Conservation (phyloP, 2,888 invertebrate genomes). For the Atherix ibis region DNA sequence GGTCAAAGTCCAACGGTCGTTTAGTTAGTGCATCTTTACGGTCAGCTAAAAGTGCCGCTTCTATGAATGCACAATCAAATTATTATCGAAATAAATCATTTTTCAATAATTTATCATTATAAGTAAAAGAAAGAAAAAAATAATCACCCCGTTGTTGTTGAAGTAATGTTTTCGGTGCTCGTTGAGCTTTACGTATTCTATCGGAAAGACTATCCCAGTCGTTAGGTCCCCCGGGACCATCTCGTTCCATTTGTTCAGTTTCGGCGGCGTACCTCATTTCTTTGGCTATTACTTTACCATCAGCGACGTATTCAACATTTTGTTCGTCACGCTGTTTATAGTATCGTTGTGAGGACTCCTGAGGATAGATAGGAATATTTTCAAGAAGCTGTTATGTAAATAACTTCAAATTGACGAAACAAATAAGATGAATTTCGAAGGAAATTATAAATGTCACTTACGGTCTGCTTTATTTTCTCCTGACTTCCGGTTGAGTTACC, state of each 20-base stretch:
- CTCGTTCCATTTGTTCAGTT: conserved; percentile 63
- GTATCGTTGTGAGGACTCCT: conserved; percentile 44
- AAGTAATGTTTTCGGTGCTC: conserved; percentile 32
- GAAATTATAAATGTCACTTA: conserved; percentile 13
- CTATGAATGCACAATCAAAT: conserved; percentile 14
- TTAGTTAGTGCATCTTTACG: conserved; percentile 69
- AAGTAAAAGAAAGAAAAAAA: not conserved
- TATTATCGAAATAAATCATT: not conserved
- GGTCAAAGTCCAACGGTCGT: conserved; percentile 68
- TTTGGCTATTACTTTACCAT: conserved; percentile 63
- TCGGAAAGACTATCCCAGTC: conserved; percentile 71
- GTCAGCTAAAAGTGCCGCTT: conserved; percentile 36
- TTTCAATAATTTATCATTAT: not conserved
- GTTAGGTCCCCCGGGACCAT: conserved; percentile 43
- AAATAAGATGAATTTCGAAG: not conserved
- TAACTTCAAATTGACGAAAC: not conserved
- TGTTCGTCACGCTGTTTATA: conserved; percentile 64
- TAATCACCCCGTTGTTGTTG: conserved; percentile 36
- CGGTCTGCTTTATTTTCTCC: conserved; percentile 26
- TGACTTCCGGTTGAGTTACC: conserved; percentile 21
- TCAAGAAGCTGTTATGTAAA: not conserved
- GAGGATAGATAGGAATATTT: not conserved
- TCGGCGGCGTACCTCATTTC: conserved; percentile 69
- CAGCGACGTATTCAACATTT: conserved; percentile 66
- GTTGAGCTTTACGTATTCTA: conserved; percentile 50